A percentile compares a stretch with the other conserved stretches of the same genome.
These are phyloP conservation scores for Halcyon senegalensis DNA, from an alignment of 2,113 vertebrate genomes.

Conservation along the genomic window DNA sequence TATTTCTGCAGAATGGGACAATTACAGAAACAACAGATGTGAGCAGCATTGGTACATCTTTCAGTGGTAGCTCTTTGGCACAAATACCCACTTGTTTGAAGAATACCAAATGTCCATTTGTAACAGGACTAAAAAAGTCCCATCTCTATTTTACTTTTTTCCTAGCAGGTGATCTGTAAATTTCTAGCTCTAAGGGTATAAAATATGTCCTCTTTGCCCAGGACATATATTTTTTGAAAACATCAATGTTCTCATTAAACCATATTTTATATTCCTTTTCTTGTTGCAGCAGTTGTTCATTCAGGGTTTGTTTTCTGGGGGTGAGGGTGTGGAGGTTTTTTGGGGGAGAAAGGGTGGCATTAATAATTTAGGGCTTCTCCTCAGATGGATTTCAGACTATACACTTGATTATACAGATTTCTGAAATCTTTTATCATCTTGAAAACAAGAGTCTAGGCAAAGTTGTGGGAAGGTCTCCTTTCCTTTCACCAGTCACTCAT, in stretches of 20 bases:
- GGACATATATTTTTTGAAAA: background rate
- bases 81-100: constrained; percentile 11
- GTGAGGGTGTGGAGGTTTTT: background rate
- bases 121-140: background rate
- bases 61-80: constrained; percentile 23
- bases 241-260: background rate
- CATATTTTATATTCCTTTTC: background rate
- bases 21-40: constrained; percentile 38
- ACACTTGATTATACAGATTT: background rate
- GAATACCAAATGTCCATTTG: constrained; percentile 38
- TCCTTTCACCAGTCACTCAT: background rate
- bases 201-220: background rate
- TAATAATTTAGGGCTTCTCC: background rate
- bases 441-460: background rate
- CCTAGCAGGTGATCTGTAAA: background rate
- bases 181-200: background rate
- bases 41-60: background rate
- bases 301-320: background rate
- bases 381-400: background rate
- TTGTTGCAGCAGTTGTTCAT: background rate
- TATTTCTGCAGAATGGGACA: background rate
- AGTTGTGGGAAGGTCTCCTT: background rate
- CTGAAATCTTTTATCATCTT: background rate
- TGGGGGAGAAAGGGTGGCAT: rapidly evolving
- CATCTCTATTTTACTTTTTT: background rate